Evolutionary conservation across 2,888 invertebrate species (phyloP), one percentile per base, ranked within the genome.

Genomic region (Tipula lateralis): DNA sequence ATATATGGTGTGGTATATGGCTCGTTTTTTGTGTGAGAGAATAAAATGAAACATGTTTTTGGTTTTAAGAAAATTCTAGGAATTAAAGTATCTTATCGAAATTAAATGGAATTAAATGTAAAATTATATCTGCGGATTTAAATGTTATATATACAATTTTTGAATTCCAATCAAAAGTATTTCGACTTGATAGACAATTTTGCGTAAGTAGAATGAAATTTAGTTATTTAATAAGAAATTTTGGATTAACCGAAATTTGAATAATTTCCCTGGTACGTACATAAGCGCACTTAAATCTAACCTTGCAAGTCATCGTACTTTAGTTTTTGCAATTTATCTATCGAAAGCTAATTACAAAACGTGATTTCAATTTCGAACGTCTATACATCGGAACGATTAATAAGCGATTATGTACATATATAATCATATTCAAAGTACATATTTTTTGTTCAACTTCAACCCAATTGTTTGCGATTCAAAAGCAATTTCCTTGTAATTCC

Each of bases 401-500:
- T 36, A 36, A 2, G 36, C 36, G 44, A 7, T 44, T 44, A 44
- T n/a, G n/a, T n/a, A n/a, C n/a, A n/a, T n/a, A n/a, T 44, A 44
- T 66, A 66, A 66, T 66, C n/a, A n/a, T n/a, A 9, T 66, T 66
- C 66, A 24, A 24, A 24, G 24, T 44, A 44, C n/a, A 44, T 16
- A 36, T 36, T 36, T 44, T n/a, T 13, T 66, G 39, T 24, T 7
- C 66, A 66, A 66, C 24, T 66, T 66, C 66, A 24, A 66, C 66
- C 66, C 66, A 66, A 66, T 66, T 66, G 7, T 66, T 24, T 24
- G 66, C 66, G 1, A 24, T 66, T 66, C 66, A 66, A 66, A 66
- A 66, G 66, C 24, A 66, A 66, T 66, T 66, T 66, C 66, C 66
- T 66, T 66, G 66, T 66, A 66, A 66, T 66, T 66, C 66, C 66